Conservation (phyloP, 2,797 vertebrate genomes). For the Propithecus deckenii region DNA sequence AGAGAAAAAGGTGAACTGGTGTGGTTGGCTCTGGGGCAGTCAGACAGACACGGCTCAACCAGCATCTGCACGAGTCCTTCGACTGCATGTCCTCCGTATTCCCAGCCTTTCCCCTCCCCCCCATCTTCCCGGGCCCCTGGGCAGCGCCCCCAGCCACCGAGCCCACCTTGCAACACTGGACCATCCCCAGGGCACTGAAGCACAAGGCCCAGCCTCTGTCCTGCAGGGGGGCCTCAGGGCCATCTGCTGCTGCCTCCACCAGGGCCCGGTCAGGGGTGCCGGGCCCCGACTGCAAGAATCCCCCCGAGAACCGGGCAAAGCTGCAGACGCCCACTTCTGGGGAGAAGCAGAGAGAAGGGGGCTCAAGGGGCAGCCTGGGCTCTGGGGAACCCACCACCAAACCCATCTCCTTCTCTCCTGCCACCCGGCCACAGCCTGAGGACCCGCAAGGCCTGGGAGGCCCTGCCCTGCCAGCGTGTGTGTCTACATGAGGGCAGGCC, state of each 20-base stretch:
- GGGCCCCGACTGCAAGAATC: slow-evolving; percentile 69
- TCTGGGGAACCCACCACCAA: neutral
- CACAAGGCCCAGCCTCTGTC: slow-evolving; percentile 27
- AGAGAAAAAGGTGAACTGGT: neutral
- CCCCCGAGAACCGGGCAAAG: slow-evolving; percentile 84
- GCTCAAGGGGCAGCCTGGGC: neutral
- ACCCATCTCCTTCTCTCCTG: neutral
- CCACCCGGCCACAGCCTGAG: accelerated
- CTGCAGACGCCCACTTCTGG: slow-evolving; percentile 87
- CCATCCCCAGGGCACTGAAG: slow-evolving; percentile 82
- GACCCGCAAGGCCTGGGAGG: accelerated
- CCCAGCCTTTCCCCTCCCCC: neutral
- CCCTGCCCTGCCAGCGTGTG: accelerated
- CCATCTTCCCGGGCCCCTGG: neutral
- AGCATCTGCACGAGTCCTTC: accelerated
- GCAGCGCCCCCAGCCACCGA: accelerated
- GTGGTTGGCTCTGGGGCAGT: neutral
- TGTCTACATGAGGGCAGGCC: accelerated
- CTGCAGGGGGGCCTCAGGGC: neutral
- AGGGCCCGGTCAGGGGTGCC: neutral
- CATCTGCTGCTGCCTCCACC: neutral
- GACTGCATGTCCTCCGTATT: accelerated
- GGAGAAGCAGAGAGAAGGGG: neutral
- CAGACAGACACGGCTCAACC: too few species aligned
- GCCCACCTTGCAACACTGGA: slow-evolving; percentile 87